Evolutionary conservation across 2,888 invertebrate species (phyloP).

Genomic region (Campaea margaritaria): DNA sequence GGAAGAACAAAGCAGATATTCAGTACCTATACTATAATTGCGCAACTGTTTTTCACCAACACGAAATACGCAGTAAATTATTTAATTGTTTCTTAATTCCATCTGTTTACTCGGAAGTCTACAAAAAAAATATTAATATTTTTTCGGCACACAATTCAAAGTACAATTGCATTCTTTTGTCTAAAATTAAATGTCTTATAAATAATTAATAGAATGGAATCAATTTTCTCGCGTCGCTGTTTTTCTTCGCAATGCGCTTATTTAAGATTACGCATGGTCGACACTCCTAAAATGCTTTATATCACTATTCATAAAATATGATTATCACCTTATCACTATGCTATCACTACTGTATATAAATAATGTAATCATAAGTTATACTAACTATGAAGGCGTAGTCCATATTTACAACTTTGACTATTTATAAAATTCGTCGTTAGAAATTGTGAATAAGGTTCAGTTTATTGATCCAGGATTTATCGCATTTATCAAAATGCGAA

Average conservation of each 20-base stretch:
- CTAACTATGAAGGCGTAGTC: slow-evolving; percentile 1
- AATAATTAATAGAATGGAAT: background rate
- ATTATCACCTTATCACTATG: slow-evolving; percentile 8
- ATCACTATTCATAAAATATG: slow-evolving; percentile 9
- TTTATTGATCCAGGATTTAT: background rate
- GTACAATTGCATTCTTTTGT: background rate
- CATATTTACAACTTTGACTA: background rate
- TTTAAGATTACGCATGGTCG: background rate
- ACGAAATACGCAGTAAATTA: background rate
- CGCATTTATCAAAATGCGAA: background rate
- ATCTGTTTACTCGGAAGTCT: background rate
- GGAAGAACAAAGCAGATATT: background rate
- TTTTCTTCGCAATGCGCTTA: slow-evolving; percentile 5
- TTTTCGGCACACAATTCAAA: background rate
- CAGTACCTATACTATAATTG: background rate
- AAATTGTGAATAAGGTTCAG: background rate
- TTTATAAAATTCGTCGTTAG: no score
- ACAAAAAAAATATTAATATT: background rate
- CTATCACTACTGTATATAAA: background rate
- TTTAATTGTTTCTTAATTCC: background rate
- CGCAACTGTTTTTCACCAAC: slow-evolving; percentile 1
- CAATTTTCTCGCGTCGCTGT: background rate
- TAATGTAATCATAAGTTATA: slow-evolving; percentile 2
- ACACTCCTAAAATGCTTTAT: background rate
- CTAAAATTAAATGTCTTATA: no score